Evolutionary conservation across 2,113 vertebrate species (phyloP).

Genomic region (Macroglossus sobrinus): DNA sequence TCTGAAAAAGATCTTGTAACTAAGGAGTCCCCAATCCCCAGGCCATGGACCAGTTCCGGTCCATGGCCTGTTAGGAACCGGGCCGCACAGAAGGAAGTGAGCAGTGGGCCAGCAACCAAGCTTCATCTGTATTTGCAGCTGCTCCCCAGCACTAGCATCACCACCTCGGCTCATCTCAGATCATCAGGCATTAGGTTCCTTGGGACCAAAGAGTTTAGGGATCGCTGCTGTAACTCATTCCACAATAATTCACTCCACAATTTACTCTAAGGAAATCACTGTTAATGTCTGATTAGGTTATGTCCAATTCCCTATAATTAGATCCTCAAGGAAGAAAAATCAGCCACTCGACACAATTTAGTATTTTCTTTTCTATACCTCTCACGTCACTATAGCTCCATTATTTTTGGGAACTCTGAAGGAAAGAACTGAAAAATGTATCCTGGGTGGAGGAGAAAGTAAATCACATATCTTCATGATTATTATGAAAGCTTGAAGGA

Average conservation of each 20-base stretch:
- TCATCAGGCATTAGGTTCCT: no score
- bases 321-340: slow-evolving; percentile 12
- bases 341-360: neutral
- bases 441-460: neutral
- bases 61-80: no score
- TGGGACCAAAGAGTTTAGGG: no score
- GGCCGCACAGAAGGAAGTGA: no score
- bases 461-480: neutral
- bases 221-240: neutral
- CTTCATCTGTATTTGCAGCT: no score
- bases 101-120: no score
- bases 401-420: slow-evolving; percentile 9
- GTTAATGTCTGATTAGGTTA: neutral
- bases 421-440: neutral
- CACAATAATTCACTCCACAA: neutral
- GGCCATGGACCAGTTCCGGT: no score
- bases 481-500: neutral
- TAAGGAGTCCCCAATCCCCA: neutral
- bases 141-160: no score
- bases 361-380: neutral
- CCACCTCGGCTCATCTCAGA: no score
- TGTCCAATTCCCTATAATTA: neutral
- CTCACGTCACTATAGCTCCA: neutral
- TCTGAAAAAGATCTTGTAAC: neutral
- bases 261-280: slow-evolving; percentile 16